Evolutionary conservation across 2,113 vertebrate species (phyloP), one percentile per base, ranked within the genome.

Genomic region (Callithrix jacchus): DNA sequence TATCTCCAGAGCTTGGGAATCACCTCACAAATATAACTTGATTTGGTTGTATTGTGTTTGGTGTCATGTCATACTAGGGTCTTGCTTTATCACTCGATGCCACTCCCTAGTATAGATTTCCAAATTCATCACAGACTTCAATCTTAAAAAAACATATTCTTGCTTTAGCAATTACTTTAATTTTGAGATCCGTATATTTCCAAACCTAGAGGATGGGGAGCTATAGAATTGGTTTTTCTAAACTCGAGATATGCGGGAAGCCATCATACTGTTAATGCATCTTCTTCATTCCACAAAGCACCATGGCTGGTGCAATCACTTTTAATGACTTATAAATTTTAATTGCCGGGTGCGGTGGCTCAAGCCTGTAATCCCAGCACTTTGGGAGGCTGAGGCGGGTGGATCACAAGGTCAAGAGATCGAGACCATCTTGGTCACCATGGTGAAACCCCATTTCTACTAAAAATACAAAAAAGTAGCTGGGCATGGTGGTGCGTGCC

Each of bases 41-140:
- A 42, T 32, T 61, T 14, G n/a, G 64, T 35, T 86, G 74, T 54
- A 37, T 82, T 68, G 81, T 54, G 45, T 76, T 76, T 52, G 20
- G 37, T 82, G 66, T 76, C 49, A 89, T 77, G 73, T 81, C 56
- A 89, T 49, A 82, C 2, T 66, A 42, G 54, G 42, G 21, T 92
- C 52, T 47, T 14, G 9, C 37, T 37, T 90, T 87, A 70, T 21
- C 52, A 66, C 42, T 5, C 73, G 30, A 83, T 56, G 21, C 32
- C 30, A 54, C 20, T 70, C n/a, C 23, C n/a, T 58, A 54, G 40
- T 58, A 42, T 20, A 32, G 25, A 20, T 42, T 54, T 82, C 35
- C 40, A 85, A 89, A 89, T 81, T 86, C 47, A 76, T 94, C 56
- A 70, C 4, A 95, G 9, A 71, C 35, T 95, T 95, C 42, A 74